Percentiles rank a stretch among this genome's conserved stretches.
Evolutionary conservation across 2,797 vertebrate genomes (phyloP).

Genomic region (Hipposideros larvatus): DNA sequence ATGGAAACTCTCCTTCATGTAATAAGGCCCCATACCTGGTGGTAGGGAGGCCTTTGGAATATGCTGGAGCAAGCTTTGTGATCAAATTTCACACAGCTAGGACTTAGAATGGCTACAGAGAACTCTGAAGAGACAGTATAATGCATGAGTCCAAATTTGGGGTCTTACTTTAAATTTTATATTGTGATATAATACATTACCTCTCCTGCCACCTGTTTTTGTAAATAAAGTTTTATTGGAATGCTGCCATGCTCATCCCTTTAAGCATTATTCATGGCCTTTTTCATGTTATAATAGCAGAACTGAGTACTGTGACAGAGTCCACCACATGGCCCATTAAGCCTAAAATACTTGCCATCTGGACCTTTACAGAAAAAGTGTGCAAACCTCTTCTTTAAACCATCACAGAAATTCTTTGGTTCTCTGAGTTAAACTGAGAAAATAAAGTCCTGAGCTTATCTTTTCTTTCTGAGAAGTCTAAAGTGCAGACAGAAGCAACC

Average conservation of each 20-base stretch:
- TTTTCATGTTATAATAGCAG: background rate
- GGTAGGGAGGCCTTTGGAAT: background rate
- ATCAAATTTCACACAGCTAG: background rate
- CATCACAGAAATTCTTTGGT: background rate
- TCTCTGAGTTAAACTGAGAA: background rate
- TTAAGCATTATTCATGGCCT: background rate
- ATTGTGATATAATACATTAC: background rate
- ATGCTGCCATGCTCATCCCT: background rate
- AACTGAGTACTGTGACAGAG: background rate
- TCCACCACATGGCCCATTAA: background rate
- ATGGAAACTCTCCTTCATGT: background rate
- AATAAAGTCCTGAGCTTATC: background rate
- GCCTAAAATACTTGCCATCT: background rate
- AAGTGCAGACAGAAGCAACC: background rate
- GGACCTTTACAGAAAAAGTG: background rate
- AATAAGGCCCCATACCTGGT: background rate
- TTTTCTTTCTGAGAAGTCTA: background rate
- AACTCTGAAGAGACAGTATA: background rate
- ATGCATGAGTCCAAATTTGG: background rate
- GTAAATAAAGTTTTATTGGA: slow-evolving; percentile 11
- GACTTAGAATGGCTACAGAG: background rate
- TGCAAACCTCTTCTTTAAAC: background rate
- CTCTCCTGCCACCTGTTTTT: background rate
- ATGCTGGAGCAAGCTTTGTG: background rate
- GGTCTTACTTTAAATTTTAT: background rate